A percentile compares a stretch with the other conserved stretches of the same genome.
Evolutionary conservation across 2,888 invertebrate species (phyloP).

Genomic region (Morpho helenor): DNA sequence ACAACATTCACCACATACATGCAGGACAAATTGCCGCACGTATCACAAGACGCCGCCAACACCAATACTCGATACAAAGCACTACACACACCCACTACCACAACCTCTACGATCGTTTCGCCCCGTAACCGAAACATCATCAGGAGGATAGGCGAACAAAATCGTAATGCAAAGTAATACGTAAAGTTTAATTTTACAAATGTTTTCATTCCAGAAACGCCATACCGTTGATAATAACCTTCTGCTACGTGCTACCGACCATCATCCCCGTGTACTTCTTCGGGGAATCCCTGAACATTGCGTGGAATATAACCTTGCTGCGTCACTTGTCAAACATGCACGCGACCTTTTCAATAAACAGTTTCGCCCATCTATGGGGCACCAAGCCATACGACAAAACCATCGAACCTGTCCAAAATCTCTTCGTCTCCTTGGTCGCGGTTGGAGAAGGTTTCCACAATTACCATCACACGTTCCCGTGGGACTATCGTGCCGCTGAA

Average conservation of each 20-base stretch:
- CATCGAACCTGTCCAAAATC: constrained; percentile 31
- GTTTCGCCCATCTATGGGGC: neutral
- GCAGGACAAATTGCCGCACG: no score
- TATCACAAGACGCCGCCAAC: no score
- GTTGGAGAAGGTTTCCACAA: constrained; percentile 51
- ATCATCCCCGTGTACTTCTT: constrained; percentile 75
- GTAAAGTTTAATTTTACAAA: no score
- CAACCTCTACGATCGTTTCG: no score
- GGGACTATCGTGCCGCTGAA: constrained; percentile 44
- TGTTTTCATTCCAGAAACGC: constrained; percentile 66
- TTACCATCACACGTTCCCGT: constrained; percentile 47
- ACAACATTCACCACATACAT: no score
- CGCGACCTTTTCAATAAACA: neutral
- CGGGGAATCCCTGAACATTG: constrained; percentile 66
- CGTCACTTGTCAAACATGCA: constrained; percentile 52
- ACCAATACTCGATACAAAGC: no score
- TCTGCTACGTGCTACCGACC: constrained; percentile 60
- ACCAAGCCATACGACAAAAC: neutral
- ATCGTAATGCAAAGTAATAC: no score
- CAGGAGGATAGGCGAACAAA: no score
- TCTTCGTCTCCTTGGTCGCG: constrained; percentile 31
- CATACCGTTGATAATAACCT: constrained; percentile 76
- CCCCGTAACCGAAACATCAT: no score
- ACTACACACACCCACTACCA: no score
- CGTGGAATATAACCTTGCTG: constrained; percentile 55